Evolutionary conservation across 2,888 invertebrate genomes (phyloP), one percentile per base, ranked within the genome.

Genomic region (Heteropelma amictum): DNA sequence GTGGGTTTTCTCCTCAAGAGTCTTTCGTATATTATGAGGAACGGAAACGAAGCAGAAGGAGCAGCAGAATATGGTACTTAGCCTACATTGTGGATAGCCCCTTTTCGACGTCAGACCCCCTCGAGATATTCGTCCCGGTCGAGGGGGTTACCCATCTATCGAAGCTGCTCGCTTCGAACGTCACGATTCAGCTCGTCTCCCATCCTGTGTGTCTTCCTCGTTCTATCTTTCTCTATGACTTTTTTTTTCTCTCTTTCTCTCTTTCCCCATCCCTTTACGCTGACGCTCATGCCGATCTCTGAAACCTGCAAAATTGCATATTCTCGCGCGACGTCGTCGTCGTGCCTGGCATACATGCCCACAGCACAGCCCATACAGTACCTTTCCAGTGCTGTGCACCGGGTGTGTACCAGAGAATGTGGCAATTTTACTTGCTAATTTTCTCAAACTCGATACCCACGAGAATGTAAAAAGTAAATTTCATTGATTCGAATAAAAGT

Each of bases 21-120:
- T 35, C 42, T 65, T 53, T 65, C 42, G 28, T 63, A 63, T 63
- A 71, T 71, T 71, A 71, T 47, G 49, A 58, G 40, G 51, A 51
- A 69, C 58, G 35, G 51, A 65, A 72, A 72, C 51, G 51, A 72
- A 72, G 65, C 33, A 53, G 53, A 65, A 54, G 56, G 35, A 47
- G 60, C 72, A 68, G 72, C 60, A 61, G 71, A 69, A 63, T 69
- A 64, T 75, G 76, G 79, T 81, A 82, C 83, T 83, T 84, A 82
- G 83, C 83, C 82, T 79, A 82, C 78, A 82, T 84, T 69, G 78
- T 82, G 77, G 78, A 83, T 80, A 80, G 80, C 76, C 79, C 81
- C 81, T 77, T 79, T 80, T 51, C 54, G 40, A 26, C 63, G 71
- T 72, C 75, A 72, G 71, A 72, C 56, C 71, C 49, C 71, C 71